These are phyloP conservation scores for Cephus sareptanus DNA, from an alignment of 2,888 invertebrate species.

Conservation along the genomic window DNA sequence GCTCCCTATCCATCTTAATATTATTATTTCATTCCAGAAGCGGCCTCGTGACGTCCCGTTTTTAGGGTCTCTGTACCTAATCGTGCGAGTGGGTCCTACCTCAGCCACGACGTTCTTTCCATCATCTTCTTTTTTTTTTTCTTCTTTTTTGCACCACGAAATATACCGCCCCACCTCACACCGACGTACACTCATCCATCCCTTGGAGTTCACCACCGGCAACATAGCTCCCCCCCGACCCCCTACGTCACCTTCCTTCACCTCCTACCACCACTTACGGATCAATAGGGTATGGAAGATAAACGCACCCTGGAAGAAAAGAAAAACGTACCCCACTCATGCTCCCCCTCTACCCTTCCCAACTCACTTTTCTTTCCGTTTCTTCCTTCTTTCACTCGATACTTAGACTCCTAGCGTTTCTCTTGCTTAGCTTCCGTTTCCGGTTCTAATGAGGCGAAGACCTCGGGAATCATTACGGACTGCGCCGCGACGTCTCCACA, in stretches of 20 bases:
- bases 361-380: not conserved
- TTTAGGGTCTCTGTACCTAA: slow-evolving; percentile 43
- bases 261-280: slow-evolving; percentile 57
- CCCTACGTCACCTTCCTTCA: slow-evolving; percentile 39
- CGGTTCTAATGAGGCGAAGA: not conserved
- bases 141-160: slow-evolving; percentile 32
- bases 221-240: slow-evolving; percentile 25
- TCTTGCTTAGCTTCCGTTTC: not conserved
- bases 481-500: not conserved
- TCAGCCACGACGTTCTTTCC: not conserved
- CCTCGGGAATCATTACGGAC: not conserved
- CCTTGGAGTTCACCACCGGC: not conserved
- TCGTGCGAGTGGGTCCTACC: slow-evolving; percentile 44
- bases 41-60: slow-evolving; percentile 31
- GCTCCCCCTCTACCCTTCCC: not conserved
- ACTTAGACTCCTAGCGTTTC: not conserved
- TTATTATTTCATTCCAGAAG: slow-evolving; percentile 64
- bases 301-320: slow-evolving; percentile 46
- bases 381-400: not conserved
- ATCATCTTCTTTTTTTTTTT: slow-evolving; percentile 13
- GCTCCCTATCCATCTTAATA: slow-evolving; percentile 61
- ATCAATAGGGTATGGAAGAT: slow-evolving; percentile 64
- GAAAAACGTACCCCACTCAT: slow-evolving; percentile 28
- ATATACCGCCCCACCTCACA: slow-evolving; percentile 30
- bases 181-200: slow-evolving; percentile 18